Conservation (phyloP, 2,113 vertebrate genomes). For the Mesoclemmys tuberculata region DNA sequence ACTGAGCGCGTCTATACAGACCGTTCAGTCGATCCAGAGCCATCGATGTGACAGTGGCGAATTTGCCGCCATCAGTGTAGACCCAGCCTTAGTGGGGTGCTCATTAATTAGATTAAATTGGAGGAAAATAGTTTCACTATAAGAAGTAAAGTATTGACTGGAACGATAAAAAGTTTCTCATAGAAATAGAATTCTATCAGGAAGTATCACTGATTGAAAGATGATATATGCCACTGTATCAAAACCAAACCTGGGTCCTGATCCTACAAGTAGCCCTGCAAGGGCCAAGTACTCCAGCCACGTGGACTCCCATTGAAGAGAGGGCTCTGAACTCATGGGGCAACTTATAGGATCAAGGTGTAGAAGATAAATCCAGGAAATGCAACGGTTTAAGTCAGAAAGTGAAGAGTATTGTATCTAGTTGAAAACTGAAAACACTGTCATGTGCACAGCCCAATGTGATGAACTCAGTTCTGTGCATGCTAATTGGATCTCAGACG, state of each 20-base stretch:
- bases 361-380: not conserved
- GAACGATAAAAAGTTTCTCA: not conserved
- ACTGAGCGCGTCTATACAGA: too few species aligned
- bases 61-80: too few species aligned
- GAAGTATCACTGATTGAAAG: not conserved
- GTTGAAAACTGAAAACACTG: not conserved
- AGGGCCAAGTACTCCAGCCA: not conserved
- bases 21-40: too few species aligned
- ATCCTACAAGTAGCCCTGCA: not conserved
- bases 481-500: not conserved
- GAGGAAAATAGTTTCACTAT: not conserved
- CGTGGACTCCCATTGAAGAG: not conserved
- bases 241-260: not conserved
- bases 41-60: too few species aligned
- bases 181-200: not conserved
- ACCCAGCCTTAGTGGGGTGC: not conserved
- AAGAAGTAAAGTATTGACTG: not conserved
- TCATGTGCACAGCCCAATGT: not conserved
- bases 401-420: not conserved
- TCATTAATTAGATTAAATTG: slow-evolving; percentile 15
- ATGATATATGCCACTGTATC: not conserved
- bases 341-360: not conserved
- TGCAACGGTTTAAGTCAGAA: not conserved
- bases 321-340: not conserved
- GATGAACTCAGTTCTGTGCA: not conserved